Conservation (phyloP, 1,140 invertebrate genomes). For the Brachionus koreanus region DNA sequence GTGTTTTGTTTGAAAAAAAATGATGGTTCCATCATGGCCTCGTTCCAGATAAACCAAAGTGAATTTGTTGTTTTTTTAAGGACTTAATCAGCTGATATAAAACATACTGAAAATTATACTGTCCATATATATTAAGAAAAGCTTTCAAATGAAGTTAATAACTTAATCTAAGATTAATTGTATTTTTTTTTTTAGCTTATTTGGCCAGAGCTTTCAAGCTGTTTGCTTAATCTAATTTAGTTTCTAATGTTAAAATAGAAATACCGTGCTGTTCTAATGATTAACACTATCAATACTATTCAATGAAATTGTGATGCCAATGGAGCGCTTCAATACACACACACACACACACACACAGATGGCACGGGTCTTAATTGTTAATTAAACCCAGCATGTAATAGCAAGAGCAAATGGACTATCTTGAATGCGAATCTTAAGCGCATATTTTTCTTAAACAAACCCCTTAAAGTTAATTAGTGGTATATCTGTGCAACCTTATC, state of each 20-base stretch:
- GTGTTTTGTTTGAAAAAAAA: no score
- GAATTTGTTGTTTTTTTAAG: background rate
- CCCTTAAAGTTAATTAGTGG: background rate
- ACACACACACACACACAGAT: background rate
- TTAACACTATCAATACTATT: background rate
- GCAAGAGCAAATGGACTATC: background rate
- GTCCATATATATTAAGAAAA: background rate
- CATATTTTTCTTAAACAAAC: background rate
- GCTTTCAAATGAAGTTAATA: background rate
- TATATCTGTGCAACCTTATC: slow-evolving; percentile 15
- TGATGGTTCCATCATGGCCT: no score
- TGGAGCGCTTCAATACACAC: background rate
- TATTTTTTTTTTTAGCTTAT: background rate
- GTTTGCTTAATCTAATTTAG: background rate
- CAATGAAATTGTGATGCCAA: background rate
- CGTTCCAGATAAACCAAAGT: background rate
- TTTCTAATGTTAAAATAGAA: background rate
- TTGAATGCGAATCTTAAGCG: background rate
- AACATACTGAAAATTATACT: background rate
- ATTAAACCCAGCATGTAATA: slow-evolving; percentile 5
- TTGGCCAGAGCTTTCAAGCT: background rate
- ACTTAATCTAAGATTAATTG: background rate
- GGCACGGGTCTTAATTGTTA: background rate
- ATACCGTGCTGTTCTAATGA: background rate
- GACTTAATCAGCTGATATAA: background rate